A percentile compares a stretch with the other conserved stretches of the same genome.
phyloP scores from a whole-genome alignment of 2,888 invertebrate genomes.

The Mystacides longicornis region DNA sequence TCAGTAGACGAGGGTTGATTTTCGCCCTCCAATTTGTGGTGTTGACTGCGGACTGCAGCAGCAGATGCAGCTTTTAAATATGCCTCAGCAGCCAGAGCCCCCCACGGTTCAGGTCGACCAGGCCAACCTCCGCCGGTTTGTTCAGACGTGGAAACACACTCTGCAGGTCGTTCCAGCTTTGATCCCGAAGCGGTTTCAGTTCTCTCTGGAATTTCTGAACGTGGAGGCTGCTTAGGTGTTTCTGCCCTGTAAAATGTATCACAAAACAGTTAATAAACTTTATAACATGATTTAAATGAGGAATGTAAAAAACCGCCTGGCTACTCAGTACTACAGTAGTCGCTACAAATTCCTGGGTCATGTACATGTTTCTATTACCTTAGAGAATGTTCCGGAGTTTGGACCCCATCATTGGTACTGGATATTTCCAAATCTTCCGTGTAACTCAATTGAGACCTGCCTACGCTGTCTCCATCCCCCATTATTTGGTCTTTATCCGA shows the following conservation, averaged over 20 bases:
- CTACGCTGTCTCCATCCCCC: constrained; percentile 17
- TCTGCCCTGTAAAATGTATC: constrained; percentile 36
- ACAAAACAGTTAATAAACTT: not conserved
- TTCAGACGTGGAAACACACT: constrained; percentile 45
- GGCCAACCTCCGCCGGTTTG: constrained; percentile 28
- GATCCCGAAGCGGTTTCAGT: constrained; percentile 12
- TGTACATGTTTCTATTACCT: constrained; percentile 14
- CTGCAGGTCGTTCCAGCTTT: constrained; percentile 32
- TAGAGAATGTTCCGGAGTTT: constrained; percentile 22
- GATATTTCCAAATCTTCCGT: constrained; percentile 47
- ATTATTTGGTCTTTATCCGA: constrained; percentile 37
- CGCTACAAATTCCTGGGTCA: too few species aligned
- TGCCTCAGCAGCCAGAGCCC: constrained; percentile 39
- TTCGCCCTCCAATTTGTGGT: constrained; percentile 41
- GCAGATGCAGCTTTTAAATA: constrained; percentile 37
- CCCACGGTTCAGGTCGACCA: constrained; percentile 35
- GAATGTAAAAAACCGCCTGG: not conserved
- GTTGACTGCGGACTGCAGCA: constrained; percentile 33
- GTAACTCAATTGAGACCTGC: constrained; percentile 41
- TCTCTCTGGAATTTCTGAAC: constrained; percentile 9
- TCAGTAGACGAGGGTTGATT: constrained; percentile 46
- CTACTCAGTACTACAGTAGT: too few species aligned
- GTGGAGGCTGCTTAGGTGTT: constrained; percentile 36
- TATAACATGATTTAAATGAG: not conserved
- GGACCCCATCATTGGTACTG: constrained; percentile 47